Evolutionary conservation across 2,113 vertebrate genomes (phyloP).

Genomic region (Sterrhoptilus dennistouni): DNA sequence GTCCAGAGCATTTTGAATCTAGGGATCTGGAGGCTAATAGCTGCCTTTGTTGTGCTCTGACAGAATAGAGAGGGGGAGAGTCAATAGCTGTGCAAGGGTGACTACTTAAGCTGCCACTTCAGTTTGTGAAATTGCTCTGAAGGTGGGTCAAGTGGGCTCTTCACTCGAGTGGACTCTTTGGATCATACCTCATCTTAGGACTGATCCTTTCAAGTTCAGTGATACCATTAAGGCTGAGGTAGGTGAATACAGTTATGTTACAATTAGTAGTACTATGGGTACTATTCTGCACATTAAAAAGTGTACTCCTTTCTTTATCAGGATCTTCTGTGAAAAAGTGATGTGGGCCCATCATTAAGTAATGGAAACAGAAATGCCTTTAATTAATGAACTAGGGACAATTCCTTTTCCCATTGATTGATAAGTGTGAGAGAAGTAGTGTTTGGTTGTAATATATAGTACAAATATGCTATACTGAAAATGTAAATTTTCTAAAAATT

Average conservation of each 20-base stretch:
- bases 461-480: not conserved
- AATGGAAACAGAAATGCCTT: not conserved
- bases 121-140: not conserved
- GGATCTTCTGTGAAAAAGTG: not conserved
- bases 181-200: accelerated
- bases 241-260: not conserved
- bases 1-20: not conserved
- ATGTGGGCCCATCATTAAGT: not conserved
- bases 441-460: not conserved
- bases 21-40: not conserved
- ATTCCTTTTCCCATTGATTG: not conserved
- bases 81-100: not conserved
- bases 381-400: not conserved
- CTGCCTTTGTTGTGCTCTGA: not conserved
- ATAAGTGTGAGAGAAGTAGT: not conserved
- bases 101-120: not conserved
- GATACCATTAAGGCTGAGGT: not conserved
- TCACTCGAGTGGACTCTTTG: not conserved
- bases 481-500: not conserved
- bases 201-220: not conserved
- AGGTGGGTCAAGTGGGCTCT: constrained; percentile 16
- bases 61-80: not conserved
- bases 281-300: not conserved
- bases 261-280: not conserved
- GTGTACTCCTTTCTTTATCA: not conserved